Evolutionary conservation across 2,888 invertebrate species (phyloP).

Genomic region (Laothoe populi): DNA sequence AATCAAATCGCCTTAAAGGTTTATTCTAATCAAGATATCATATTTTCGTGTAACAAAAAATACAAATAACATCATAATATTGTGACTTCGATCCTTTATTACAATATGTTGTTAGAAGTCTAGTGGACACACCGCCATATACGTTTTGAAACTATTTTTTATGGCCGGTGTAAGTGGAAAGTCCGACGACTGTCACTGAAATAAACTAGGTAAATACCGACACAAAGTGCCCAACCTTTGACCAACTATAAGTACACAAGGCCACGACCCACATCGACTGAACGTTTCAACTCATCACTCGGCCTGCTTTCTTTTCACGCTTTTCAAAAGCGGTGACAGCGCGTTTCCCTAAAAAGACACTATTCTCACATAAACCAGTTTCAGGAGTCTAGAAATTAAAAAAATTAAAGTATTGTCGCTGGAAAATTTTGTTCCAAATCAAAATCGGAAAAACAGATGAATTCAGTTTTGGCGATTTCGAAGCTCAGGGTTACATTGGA

Average conservation of each 20-base stretch:
- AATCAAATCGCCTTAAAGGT: neutral
- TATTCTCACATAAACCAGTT: conserved; percentile 37
- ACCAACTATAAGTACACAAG: conserved; percentile 41
- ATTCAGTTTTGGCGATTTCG: neutral
- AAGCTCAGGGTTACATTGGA: neutral
- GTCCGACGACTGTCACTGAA: conserved; percentile 21
- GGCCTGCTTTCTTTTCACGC: conserved; percentile 62
- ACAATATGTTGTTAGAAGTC: neutral
- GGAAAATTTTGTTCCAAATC: conserved; percentile 8
- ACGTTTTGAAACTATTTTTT: conserved; percentile 5
- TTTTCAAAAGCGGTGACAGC: conserved; percentile 64
- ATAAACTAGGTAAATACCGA: conserved; percentile 16
- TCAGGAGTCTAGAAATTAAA: conserved; percentile 53
- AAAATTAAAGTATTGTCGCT: conserved; percentile 49
- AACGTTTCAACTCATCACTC: conserved; percentile 54
- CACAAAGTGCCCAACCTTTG: conserved; percentile 19
- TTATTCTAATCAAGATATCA: neutral
- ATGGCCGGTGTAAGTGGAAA: neutral
- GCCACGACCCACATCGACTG: conserved; percentile 58
- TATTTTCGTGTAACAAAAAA: too few relatives aligned
- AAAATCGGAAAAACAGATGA: neutral
- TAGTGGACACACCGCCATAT: neutral
- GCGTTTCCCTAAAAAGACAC: conserved; percentile 54
- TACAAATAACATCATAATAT: too few relatives aligned
- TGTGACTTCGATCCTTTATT: too few relatives aligned